phyloP scores from a whole-genome alignment of 2,797 vertebrate genomes.

The Pseudochirops corinnae region DNA sequence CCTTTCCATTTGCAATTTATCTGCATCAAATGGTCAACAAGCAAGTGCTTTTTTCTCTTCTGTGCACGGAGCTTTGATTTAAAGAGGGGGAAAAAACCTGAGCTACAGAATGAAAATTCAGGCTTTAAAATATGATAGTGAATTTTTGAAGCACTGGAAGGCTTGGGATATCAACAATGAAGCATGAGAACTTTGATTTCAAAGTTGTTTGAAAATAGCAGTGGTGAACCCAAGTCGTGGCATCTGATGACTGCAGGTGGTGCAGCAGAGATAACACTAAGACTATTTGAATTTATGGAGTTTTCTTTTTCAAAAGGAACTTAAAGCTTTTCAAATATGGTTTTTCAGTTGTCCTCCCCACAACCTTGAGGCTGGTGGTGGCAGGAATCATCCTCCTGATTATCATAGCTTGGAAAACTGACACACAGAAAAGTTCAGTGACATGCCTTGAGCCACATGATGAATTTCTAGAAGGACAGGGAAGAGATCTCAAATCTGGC shows the following conservation, averaged over 20 bases:
- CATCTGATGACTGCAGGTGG: slow-evolving; percentile 17
- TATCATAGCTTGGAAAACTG: not conserved
- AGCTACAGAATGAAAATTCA: not conserved
- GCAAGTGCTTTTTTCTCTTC: slow-evolving; percentile 11
- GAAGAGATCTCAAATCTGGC: not conserved
- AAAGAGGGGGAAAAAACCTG: not conserved
- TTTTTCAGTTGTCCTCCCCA: not conserved
- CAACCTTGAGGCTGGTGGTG: not conserved
- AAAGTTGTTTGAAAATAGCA: not conserved
- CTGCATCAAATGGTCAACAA: slow-evolving; percentile 24
- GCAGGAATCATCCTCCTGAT: not conserved
- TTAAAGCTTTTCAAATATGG: not conserved
- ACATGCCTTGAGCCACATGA: not conserved
- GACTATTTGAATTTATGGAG: not conserved
- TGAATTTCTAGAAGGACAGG: not conserved
- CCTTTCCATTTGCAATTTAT: slow-evolving; percentile 62
- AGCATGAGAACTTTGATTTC: not conserved
- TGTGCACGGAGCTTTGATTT: not conserved
- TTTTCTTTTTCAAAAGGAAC: not conserved
- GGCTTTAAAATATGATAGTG: slow-evolving; percentile 17
- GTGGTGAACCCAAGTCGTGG: not conserved
- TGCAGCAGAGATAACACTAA: not conserved
- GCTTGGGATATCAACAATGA: fast-evolving
- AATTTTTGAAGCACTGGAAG: not conserved
- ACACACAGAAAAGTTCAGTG: not conserved